Evolutionary conservation across 2,888 invertebrate species (phyloP).

Genomic region (Antitype chi): DNA sequence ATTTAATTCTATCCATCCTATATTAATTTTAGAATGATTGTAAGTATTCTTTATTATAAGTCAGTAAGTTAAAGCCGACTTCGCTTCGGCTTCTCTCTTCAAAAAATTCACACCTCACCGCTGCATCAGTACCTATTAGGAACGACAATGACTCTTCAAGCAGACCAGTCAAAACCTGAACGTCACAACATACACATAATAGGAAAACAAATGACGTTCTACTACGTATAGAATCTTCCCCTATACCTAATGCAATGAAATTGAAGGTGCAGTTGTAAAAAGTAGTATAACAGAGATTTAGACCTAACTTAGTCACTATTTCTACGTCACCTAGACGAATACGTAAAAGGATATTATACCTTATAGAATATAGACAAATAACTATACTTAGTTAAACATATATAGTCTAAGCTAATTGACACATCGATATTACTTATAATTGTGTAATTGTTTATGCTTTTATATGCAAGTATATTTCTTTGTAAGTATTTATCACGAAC

Average conservation of each 20-base stretch:
- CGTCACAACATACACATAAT: background rate
- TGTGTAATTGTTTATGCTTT: constrained; percentile 35
- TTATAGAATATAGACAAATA: background rate
- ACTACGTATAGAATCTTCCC: constrained; percentile 35
- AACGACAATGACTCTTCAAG: constrained; percentile 13
- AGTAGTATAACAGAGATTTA: background rate
- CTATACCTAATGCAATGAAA: constrained; percentile 14
- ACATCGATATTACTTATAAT: constrained; percentile 19
- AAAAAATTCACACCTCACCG: too few relatives aligned
- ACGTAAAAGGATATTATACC: constrained; percentile 18
- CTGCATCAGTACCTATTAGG: background rate
- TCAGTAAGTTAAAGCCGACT: too few relatives aligned
- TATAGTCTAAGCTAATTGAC: constrained; percentile 31
- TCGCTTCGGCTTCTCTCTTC: too few relatives aligned
- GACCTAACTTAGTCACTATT: constrained; percentile 21
- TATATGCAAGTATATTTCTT: background rate
- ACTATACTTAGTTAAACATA: constrained; percentile 5
- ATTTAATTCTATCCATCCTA: too few relatives aligned
- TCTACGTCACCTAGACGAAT: constrained; percentile 23
- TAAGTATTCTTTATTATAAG: too few relatives aligned
- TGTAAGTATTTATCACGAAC: background rate
- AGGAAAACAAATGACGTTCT: constrained; percentile 44
- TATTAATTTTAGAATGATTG: too few relatives aligned
- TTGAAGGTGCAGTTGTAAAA: constrained; percentile 1
- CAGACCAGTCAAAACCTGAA: constrained; percentile 17